Base-by-base conservation (phyloP, 2,797 vertebrate species). In the Ficedula albicollis region DNA sequence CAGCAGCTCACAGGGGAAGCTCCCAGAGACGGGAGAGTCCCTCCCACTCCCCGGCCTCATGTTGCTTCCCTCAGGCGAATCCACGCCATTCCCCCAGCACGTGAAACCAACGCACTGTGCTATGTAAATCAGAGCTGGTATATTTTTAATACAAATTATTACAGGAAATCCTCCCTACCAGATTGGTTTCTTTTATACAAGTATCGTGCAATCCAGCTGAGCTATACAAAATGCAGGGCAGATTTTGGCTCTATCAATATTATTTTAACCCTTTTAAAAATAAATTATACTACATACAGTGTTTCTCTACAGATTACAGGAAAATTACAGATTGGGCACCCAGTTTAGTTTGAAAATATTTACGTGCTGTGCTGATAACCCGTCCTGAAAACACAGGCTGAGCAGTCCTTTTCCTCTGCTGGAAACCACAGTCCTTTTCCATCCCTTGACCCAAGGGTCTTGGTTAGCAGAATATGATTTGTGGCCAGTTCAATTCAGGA, bases 201-300 rank as follows among this genome's bases (percentile, higher is more conserved):
- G 20, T 66, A 11, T 66, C 6, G 2, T 25, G 38, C 8, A 29
- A 38, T 46, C 14, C 1, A 6, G 10, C 10, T 48, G 48, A 89
- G 20, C 23, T 44, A 5, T 16, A 20, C 8, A 16, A 56, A 67
- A 55, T 13, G 4, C 11, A 58, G 67, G 30, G 5, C 8, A 82
- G 23, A 66, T 59, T 96, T 84, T 77, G 2, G 7, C 7, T 60
- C 54, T 86, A 19, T 7, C 0, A 1, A 25, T 15, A 23, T 26
- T 25, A 52, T 41, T 44, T 6, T 48, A 62, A 22, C 1, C 0
- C 3, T 32, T 55, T 59, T 5, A 2, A 0, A 51, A 43, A 49
- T 21, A 30, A 63, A 80, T 62, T 1, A 0, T 52, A 10, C 0
- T n/a, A 11, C 20, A 8, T 32, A 19, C 1, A 51, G 3, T 17